Percentiles rank a stretch among this genome's conserved stretches.
phyloP scores from a whole-genome alignment of 2,797 vertebrate genomes.

The Poecile montanus region DNA sequence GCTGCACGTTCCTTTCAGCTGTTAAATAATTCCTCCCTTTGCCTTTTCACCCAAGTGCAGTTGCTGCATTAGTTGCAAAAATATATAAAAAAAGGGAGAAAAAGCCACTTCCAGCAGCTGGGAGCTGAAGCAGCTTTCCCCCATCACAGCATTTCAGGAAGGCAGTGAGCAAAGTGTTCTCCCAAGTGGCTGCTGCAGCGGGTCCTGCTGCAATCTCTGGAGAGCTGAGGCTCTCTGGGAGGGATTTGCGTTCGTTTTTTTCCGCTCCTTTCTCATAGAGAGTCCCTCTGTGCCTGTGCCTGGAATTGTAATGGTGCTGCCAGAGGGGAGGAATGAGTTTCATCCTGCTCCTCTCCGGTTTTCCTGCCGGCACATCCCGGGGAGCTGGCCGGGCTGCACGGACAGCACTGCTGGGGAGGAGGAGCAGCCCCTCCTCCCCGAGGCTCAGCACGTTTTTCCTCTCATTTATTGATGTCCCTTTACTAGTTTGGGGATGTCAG shows the following conservation, averaged over 20 bases:
- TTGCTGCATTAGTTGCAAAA: not conserved
- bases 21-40: not conserved
- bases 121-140: slow-evolving; percentile 30
- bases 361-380: fast-evolving
- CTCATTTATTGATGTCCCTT: not conserved
- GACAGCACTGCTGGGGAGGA: not conserved
- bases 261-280: not conserved
- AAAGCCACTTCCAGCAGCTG: slow-evolving; percentile 23
- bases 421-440: not conserved
- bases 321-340: not conserved
- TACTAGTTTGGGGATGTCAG: not conserved
- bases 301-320: fast-evolving
- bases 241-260: not conserved
- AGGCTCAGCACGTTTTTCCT: not conserved
- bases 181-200: not conserved
- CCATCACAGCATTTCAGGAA: not conserved
- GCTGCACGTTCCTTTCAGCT: not conserved
- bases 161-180: not conserved
- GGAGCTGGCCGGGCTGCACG: not conserved
- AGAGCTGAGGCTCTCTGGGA: not conserved
- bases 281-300: not conserved
- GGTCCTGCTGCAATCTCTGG: not conserved
- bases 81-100: not conserved
- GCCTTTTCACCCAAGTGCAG: not conserved
- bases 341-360: not conserved